Conservation (phyloP, 2,797 vertebrate genomes). For the Alectoris magna region DNA sequence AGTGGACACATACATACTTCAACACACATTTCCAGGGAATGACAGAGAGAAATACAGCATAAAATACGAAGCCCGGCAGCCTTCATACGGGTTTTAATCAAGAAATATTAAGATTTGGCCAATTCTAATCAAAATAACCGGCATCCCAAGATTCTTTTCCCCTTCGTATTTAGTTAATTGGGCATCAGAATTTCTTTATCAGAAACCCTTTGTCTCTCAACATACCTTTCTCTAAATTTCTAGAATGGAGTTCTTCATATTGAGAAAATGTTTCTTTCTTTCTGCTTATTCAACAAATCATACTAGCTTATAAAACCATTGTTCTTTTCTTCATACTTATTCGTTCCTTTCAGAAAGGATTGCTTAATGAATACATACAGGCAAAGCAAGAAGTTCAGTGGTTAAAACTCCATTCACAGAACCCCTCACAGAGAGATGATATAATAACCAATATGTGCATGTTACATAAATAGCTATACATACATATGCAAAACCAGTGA, state of each 20-base stretch:
- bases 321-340: neutral
- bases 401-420: neutral
- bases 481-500: rapidly evolving
- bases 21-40: neutral
- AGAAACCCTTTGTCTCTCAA: neutral
- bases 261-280: neutral
- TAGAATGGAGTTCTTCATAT: neutral
- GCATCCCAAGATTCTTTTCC: neutral
- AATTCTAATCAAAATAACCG: neutral
- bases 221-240: neutral
- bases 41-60: neutral
- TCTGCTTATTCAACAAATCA: neutral
- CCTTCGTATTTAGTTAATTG: neutral
- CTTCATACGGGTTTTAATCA: neutral
- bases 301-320: neutral
- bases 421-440: neutral
- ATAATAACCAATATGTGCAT: rapidly evolving
- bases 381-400: neutral
- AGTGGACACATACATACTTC: neutral
- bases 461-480: rapidly evolving
- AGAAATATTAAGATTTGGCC: neutral
- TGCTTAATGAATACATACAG: neutral
- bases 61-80: neutral
- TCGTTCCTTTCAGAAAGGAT: neutral
- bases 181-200: neutral